These are phyloP conservation scores for Nasonia longicornis DNA, from an alignment of 1,140 invertebrate genomes.

Conservation along the genomic window DNA sequence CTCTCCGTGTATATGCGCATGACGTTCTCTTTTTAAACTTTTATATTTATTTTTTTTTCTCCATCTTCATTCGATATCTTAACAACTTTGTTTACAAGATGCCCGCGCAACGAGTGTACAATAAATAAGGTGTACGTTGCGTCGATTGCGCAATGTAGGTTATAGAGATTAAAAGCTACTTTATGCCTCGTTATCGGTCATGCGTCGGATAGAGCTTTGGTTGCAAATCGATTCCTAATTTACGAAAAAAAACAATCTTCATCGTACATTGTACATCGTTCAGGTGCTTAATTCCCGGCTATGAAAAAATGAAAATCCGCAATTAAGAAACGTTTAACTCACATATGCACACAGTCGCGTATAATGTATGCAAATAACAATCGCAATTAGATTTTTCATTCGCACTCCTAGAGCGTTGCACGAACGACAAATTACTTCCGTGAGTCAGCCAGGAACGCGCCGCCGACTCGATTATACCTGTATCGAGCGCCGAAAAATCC, in stretches of 20 bases:
- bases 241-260: not conserved
- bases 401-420: not conserved
- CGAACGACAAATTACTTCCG: slow-evolving; percentile 13
- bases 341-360: not conserved
- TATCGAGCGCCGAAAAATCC: not conserved
- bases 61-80: not conserved
- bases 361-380: not conserved
- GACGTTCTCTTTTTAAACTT: not conserved
- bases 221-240: too few species aligned
- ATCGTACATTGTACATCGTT: not conserved
- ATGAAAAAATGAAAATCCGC: not conserved
- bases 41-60: not conserved
- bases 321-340: not conserved
- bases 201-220: too few species aligned
- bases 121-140: not conserved
- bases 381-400: not conserved
- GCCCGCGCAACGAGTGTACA: not conserved
- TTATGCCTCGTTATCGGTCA: too few species aligned
- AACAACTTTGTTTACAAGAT: slow-evolving; percentile 16
- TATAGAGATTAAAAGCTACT: not conserved
- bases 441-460: not conserved
- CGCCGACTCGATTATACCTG: not conserved
- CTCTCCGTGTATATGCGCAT: not conserved
- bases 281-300: not conserved
- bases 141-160: not conserved